Evolutionary conservation across 2,888 invertebrate species (phyloP).

Genomic region (Agapostemon virescens): DNA sequence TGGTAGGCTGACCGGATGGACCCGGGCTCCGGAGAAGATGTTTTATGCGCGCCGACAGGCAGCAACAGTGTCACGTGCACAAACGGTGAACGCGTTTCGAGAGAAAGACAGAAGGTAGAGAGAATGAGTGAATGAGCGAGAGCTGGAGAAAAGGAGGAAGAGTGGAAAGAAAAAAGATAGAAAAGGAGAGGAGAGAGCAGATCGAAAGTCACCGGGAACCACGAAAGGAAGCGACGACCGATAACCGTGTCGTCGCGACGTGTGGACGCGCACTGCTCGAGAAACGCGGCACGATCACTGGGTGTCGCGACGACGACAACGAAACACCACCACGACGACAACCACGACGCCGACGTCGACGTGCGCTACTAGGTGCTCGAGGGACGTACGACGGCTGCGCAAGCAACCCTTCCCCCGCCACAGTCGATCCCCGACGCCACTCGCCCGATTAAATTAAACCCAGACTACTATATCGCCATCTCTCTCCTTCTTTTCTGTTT

Average conservation of each 20-base stretch:
- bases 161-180: too few relatives aligned
- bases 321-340: slow-evolving; percentile 47
- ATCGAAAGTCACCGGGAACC: slow-evolving; percentile 1
- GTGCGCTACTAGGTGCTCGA: slow-evolving; percentile 62
- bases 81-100: background rate
- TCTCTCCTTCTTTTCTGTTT: slow-evolving; percentile 18
- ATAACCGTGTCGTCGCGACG: slow-evolving; percentile 52
- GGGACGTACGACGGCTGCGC: slow-evolving; percentile 61
- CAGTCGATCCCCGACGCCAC: slow-evolving; percentile 12
- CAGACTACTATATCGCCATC: slow-evolving; percentile 26
- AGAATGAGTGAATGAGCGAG: too few relatives aligned
- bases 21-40: background rate
- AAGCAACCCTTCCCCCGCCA: slow-evolving; percentile 18
- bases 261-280: slow-evolving; percentile 62
- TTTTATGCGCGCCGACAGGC: background rate
- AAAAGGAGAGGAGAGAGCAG: background rate
- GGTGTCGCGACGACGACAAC: slow-evolving; percentile 64
- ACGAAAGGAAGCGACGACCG: background rate
- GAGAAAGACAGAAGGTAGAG: too few relatives aligned
- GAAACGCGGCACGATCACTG: slow-evolving; percentile 60
- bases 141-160: too few relatives aligned
- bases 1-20: background rate
- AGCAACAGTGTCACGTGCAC: slow-evolving; percentile 46
- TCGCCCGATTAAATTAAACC: slow-evolving; percentile 58
- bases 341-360: slow-evolving; percentile 62